phyloP scores from a whole-genome alignment of 2,888 invertebrate species.

The Lepetodrilus schrolli region DNA sequence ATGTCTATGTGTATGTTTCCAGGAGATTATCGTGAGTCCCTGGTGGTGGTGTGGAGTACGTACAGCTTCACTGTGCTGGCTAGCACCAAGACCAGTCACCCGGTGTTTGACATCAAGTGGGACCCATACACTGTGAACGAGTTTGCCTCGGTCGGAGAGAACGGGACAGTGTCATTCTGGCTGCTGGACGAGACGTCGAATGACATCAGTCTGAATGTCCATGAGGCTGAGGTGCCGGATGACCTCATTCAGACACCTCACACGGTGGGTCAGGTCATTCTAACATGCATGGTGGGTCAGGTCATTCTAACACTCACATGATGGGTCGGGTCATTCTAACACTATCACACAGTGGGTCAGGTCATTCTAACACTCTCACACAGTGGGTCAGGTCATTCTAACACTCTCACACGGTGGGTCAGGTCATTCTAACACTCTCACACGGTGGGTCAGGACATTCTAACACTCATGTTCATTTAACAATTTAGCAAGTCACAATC shows the following conservation, averaged over 20 bases:
- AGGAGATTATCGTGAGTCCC: constrained; percentile 72
- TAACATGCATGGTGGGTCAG: too few relatives aligned
- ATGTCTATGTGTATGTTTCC: too few relatives aligned
- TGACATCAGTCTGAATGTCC: constrained; percentile 65
- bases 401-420: constrained; percentile 67
- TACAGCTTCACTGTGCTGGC: constrained; percentile 61
- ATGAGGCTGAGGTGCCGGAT: constrained; percentile 70
- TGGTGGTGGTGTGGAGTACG: constrained; percentile 71
- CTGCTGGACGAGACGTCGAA: constrained; percentile 66
- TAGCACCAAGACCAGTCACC: constrained; percentile 59
- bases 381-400: constrained; percentile 64
- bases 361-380: too few relatives aligned
- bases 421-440: constrained; percentile 58
- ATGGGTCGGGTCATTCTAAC: too few relatives aligned
- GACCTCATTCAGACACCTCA: constrained; percentile 61
- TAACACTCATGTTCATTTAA: too few relatives aligned
- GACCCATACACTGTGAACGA: constrained; percentile 73
- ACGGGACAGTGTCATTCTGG: constrained; percentile 71
- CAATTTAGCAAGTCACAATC: too few relatives aligned
- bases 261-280: constrained; percentile 39
- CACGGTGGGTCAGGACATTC: constrained; percentile 39
- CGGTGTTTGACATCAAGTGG: constrained; percentile 71
- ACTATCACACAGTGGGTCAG: too few relatives aligned
- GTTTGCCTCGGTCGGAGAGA: constrained; percentile 71
- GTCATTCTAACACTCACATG: too few relatives aligned